Evolutionary conservation across 2,888 invertebrate genomes (phyloP).

Genomic region (Drosophila basisetae): DNA sequence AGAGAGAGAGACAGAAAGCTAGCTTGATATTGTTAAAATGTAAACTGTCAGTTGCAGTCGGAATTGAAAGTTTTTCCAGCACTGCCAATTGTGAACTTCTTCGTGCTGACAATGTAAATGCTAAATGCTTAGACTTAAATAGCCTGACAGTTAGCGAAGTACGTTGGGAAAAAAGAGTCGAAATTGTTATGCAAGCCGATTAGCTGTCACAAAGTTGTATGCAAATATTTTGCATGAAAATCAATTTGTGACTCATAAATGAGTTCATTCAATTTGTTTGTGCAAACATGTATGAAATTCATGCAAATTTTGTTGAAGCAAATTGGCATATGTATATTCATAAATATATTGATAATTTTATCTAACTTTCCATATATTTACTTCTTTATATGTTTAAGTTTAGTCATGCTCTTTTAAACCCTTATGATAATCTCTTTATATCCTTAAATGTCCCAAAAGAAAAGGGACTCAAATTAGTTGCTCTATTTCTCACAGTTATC

Average conservation of each 20-base stretch:
- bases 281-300: constrained; percentile 18
- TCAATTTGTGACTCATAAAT: constrained; percentile 24
- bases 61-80: constrained; percentile 39
- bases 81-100: background rate
- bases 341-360: background rate
- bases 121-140: constrained; percentile 32
- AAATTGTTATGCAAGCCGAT: constrained; percentile 25
- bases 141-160: constrained; percentile 14
- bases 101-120: constrained; percentile 11
- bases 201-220: constrained; percentile 35
- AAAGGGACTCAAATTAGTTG: constrained; percentile 23
- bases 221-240: constrained; percentile 35
- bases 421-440: background rate
- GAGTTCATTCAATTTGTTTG: constrained; percentile 26
- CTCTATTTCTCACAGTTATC: constrained; percentile 2
- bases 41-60: constrained; percentile 54
- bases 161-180: background rate
- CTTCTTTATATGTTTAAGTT: background rate
- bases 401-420: background rate
- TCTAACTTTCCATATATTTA: background rate
- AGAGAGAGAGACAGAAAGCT: background rate
- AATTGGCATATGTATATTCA: background rate
- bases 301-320: background rate
- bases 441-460: background rate
- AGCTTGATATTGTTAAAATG: constrained; percentile 37